Evolutionary conservation across 1,140 invertebrate genomes (phyloP).

Genomic region (Habropoda laboriosa): DNA sequence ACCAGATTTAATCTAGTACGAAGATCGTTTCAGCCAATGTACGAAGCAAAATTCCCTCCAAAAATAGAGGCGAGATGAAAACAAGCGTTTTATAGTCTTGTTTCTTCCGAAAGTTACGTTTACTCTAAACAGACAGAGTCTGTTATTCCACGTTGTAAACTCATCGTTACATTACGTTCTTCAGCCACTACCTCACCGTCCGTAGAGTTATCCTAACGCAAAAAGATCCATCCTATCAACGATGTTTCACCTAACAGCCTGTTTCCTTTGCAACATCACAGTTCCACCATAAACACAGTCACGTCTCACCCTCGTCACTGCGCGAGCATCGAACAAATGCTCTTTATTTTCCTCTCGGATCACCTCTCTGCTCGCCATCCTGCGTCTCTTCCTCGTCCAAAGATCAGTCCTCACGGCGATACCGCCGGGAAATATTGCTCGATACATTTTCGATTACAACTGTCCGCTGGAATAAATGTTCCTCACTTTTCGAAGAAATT

Average conservation of each 20-base stretch:
- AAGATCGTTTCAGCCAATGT: neutral
- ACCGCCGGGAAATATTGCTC: neutral
- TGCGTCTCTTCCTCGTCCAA: neutral
- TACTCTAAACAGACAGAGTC: neutral
- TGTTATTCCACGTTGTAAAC: neutral
- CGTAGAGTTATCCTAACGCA: neutral
- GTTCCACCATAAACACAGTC: neutral
- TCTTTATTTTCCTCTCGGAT: constrained; percentile 40
- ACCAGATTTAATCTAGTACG: too few relatives aligned
- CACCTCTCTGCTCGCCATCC: neutral
- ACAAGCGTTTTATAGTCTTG: neutral
- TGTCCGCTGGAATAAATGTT: neutral
- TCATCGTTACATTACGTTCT: neutral
- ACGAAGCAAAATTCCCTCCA: neutral
- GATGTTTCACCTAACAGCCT: neutral
- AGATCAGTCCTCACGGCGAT: neutral
- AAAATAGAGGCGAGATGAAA: neutral
- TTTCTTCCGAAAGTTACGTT: neutral
- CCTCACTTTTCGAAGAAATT: too few relatives aligned
- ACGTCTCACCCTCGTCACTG: constrained; percentile 1
- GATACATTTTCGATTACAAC: neutral
- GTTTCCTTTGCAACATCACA: neutral
- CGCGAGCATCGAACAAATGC: constrained; percentile 20
- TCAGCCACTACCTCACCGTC: neutral
- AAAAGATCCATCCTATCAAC: neutral